Percentiles rank a stretch among this genome's conserved stretches.
Evolutionary conservation across 2,797 vertebrate genomes (phyloP).

Genomic region (Tapera naevia): DNA sequence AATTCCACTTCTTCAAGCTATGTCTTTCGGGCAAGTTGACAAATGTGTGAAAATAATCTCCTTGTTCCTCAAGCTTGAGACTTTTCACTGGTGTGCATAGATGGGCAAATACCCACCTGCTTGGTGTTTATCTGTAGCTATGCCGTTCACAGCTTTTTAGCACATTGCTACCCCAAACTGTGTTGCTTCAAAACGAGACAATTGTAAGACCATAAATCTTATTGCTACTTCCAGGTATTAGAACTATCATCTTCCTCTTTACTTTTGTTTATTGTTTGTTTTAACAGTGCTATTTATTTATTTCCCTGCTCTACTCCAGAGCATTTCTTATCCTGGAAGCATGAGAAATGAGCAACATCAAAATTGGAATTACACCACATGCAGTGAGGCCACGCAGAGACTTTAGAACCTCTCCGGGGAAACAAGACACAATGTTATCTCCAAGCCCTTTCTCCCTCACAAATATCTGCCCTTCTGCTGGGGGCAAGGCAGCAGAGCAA

Average conservation of each 20-base stretch:
- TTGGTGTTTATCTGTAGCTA: background rate
- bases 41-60: background rate
- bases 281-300: background rate
- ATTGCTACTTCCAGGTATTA: background rate
- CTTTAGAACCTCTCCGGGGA: background rate
- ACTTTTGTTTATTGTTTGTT: background rate
- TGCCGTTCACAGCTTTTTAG: background rate
- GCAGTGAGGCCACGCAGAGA: background rate
- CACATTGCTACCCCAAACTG: background rate
- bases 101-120: background rate
- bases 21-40: background rate
- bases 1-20: background rate
- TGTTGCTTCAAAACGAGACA: background rate
- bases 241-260: background rate
- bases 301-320: background rate
- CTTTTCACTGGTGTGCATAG: background rate
- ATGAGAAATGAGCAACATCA: background rate
- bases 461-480: background rate
- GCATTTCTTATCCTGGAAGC: background rate
- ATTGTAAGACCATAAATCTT: background rate
- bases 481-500: slow-evolving; percentile 6
- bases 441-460: background rate
- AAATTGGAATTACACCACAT: background rate
- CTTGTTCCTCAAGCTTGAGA: background rate
- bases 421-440: background rate